phyloP scores from a whole-genome alignment of 2,797 vertebrate genomes.

The Acanthurus tractus region DNA sequence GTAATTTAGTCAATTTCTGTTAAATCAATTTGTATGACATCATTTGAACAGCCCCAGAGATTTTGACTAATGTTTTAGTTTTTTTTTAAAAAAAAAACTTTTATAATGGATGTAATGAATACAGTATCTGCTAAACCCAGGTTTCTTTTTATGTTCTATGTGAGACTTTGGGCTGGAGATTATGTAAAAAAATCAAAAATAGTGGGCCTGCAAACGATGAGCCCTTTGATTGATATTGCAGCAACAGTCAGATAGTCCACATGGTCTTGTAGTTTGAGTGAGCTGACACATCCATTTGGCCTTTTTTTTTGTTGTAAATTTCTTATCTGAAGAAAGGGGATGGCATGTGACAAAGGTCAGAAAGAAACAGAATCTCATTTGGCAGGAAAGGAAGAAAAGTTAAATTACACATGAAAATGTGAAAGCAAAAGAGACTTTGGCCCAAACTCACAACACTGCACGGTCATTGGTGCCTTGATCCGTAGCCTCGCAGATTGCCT shows the following conservation, averaged over 20 bases:
- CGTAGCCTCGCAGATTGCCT: background rate
- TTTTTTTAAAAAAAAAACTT: too few species aligned
- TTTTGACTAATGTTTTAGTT: too few species aligned
- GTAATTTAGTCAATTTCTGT: background rate
- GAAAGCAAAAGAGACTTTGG: slow-evolving; percentile 4
- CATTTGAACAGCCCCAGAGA: background rate
- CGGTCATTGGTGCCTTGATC: background rate
- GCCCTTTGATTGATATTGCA: slow-evolving; percentile 4
- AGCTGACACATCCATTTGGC: background rate
- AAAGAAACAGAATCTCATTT: background rate
- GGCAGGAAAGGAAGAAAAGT: slow-evolving; percentile 1
- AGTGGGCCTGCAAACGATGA: background rate
- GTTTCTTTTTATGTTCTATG: background rate
- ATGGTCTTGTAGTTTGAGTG: background rate
- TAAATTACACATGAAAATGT: slow-evolving; percentile 20
- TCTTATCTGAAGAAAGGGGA: slow-evolving; percentile 20
- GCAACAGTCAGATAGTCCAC: background rate
- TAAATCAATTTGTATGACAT: background rate
- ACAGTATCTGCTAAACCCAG: background rate
- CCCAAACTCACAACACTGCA: background rate
- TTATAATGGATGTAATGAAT: background rate
- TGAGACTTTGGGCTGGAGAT: background rate
- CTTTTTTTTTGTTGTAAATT: slow-evolving; percentile 2
- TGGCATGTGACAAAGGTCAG: slow-evolving; percentile 34
- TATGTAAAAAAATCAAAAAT: background rate